These are phyloP conservation scores for Drosophila mimica DNA, from an alignment of 2,888 invertebrate species.

Conservation along the genomic window DNA sequence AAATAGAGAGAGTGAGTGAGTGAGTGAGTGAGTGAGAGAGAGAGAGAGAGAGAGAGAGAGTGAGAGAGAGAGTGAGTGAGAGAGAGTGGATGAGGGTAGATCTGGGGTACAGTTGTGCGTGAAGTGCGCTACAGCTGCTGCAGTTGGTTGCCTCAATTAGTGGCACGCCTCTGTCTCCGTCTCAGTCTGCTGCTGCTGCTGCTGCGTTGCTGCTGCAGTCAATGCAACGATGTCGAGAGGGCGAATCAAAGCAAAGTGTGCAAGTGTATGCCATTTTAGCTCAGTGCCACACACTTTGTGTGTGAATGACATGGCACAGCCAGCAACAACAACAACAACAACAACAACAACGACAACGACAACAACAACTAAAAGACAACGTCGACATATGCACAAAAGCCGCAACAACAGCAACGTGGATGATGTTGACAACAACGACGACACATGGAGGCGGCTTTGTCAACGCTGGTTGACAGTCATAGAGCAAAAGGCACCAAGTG, in stretches of 20 bases:
- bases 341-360: slow-evolving; percentile 29
- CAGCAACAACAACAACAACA: slow-evolving; percentile 41
- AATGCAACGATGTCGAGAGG: slow-evolving; percentile 29
- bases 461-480: slow-evolving; percentile 60
- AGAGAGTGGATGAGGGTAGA: neutral
- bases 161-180: slow-evolving; percentile 62
- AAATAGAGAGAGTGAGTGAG: neutral
- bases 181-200: slow-evolving; percentile 1
- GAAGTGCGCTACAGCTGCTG: slow-evolving; percentile 54
- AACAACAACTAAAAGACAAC: slow-evolving; percentile 58
- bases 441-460: slow-evolving; percentile 77
- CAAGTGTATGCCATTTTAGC: slow-evolving; percentile 76
- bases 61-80: neutral
- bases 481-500: slow-evolving; percentile 44
- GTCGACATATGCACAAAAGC: slow-evolving; percentile 69
- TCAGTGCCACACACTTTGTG: slow-evolving; percentile 73
- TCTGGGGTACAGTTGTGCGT: slow-evolving; percentile 56
- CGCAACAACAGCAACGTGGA: slow-evolving; percentile 25
- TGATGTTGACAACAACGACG: slow-evolving; percentile 51
- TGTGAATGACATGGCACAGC: slow-evolving; percentile 77
- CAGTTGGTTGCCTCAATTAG: slow-evolving; percentile 78
- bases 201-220: slow-evolving; percentile 8
- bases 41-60: neutral
- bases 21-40: neutral
- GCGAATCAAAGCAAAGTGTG: slow-evolving; percentile 70